Conservation (phyloP, 2,888 invertebrate genomes). For the Drosophila mercatorum region DNA sequence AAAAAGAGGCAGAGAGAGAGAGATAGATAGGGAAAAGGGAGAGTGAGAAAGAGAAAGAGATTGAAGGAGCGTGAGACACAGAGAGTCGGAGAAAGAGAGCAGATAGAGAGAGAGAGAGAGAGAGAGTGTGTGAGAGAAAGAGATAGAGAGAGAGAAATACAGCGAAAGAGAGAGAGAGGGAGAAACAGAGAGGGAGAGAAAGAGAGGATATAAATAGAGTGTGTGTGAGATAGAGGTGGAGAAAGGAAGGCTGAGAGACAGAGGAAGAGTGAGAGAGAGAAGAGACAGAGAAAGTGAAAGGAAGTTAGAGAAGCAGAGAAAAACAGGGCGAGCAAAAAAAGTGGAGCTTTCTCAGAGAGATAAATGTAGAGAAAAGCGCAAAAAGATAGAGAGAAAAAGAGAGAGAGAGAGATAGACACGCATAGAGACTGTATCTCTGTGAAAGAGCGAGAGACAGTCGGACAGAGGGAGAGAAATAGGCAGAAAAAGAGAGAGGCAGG, state of each 20-base stretch:
- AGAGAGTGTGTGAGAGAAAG: neutral
- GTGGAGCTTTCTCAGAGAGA: too few species aligned
- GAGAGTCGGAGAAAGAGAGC: neutral
- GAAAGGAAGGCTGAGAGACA: neutral
- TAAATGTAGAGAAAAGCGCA: neutral
- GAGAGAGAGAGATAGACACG: neutral
- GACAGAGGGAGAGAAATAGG: neutral
- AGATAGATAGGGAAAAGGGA: neutral
- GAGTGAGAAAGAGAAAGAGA: neutral
- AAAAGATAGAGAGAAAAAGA: neutral
- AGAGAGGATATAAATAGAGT: neutral
- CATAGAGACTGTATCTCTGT: too few species aligned
- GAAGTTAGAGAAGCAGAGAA: neutral
- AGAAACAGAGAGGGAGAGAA: neutral
- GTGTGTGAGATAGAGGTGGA: neutral
- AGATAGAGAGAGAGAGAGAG: neutral
- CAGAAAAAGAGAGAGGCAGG: neutral
- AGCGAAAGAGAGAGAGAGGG: neutral
- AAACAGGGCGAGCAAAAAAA: neutral
- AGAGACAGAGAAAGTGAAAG: neutral
- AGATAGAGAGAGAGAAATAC: neutral
- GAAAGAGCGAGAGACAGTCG: neutral
- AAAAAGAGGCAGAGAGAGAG: neutral
- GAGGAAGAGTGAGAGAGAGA: neutral
- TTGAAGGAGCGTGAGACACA: neutral